Evolutionary conservation across 1,140 invertebrate genomes (phyloP), one percentile per base, ranked within the genome.

Genomic region (Drosophila pallidifrons): DNA sequence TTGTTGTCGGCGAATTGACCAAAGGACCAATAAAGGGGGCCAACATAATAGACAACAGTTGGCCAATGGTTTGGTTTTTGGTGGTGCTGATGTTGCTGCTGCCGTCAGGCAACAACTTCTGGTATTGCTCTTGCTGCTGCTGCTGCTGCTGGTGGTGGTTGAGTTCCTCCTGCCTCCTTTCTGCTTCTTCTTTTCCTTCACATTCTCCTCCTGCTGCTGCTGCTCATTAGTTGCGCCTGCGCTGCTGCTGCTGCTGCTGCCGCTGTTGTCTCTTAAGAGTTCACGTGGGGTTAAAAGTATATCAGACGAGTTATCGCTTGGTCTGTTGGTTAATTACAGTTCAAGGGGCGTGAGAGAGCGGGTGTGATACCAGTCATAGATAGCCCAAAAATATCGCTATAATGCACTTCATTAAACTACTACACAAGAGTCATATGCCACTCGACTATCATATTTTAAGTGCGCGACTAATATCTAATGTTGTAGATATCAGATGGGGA

Each of bases 151-250:
- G 63, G 38, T 61, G 77, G 74, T 88, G 77, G 83, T 83, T 72
- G 8, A 35, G 10, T 49, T 45, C 16, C 70, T 30, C 46, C 25
- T 47, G 10, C 16, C 30, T n/a, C 25, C 41, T 35, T 35, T 10
- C 8, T 16, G 20, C 28, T 11, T 41, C 70, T 30, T 46, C 15
- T 47, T 11, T 10, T 35, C 25, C 28, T 25, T 13, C n/a, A 15
- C 11, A 16, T 25, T 0, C 28, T 32, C 25, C 16, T 58, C 7
- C 64, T 54, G 8, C n/a, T 66, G 70, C 54, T 72, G 59, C 13
- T 88, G 78, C 71, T 89, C 85, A 89, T 89, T 89, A 89, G 85
- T 89, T 89, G 85, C 85, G 85, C 85, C 81, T 88, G 83, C 81
- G 85, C 81, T 49, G 74, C 57, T 46, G 65, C 15, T 49, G 65